Base-by-base conservation (phyloP, 2,797 vertebrate genomes). In the Pangasius sanitwongsei region DNA sequence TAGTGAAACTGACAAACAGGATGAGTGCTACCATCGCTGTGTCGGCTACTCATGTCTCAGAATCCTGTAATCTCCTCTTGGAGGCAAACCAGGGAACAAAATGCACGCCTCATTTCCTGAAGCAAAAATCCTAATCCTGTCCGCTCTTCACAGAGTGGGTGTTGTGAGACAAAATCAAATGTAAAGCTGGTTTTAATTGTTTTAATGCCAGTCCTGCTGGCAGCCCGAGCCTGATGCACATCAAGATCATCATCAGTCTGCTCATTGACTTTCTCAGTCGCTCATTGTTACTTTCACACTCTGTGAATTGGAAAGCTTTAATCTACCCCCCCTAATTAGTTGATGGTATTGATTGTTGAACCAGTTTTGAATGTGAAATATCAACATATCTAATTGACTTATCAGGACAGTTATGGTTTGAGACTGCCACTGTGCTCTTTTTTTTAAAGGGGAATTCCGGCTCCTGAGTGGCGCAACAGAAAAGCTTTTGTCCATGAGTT, bases 171-270 rank as follows among this genome's bases (percentile, higher is more conserved):
- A 90, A 93, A 95, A 93, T 94, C 92, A 93, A 94, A 95, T 93
- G 93, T 93, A 94, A 95, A 95, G 92, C 92, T 90, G 87, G 90
- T 92, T 92, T 93, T 96, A 95, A 96, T 96, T 95, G 92, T 93
- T 92, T 94, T 94, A 94, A 94, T 95, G 91, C 93, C 87, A 89
- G 89, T 91, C 94, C 85, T 72, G 89, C 89, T 93, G 93, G 93
- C 92, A 94, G 89, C 92, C 87, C 82, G 91, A 91, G 91, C 91
- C 95, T 93, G 90, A 92, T 93, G 90, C 77, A 87, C 41, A 85
- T 83, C 69, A 89, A 87, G 69, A 41, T 84, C 44, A 55, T 89
- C 57, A 90, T 81, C 83, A 37, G 25, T 77, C 44, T 80, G 77
- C 11, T 1, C 25, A 89, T 87, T 80, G 41, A 44, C 55, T 74